phyloP scores from a whole-genome alignment of 2,888 invertebrate species.

The Cerceris rybyensis region DNA sequence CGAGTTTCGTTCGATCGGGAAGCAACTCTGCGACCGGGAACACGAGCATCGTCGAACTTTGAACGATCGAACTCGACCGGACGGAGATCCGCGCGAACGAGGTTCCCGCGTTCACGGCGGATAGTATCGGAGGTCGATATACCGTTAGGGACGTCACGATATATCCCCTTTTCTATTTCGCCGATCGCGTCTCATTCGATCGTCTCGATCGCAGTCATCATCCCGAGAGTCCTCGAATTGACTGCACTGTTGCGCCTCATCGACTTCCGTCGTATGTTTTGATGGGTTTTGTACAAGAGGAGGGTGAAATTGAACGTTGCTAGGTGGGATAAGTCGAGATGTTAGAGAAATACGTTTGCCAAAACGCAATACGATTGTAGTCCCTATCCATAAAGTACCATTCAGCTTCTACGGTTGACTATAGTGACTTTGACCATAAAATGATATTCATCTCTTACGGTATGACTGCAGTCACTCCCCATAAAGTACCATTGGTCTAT shows the following conservation, averaged over 20 bases:
- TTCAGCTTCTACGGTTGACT: too few relatives aligned
- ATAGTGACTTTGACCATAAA: too few relatives aligned
- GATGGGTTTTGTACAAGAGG: too few relatives aligned
- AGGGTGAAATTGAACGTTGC: too few relatives aligned
- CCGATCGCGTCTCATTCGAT: conserved; percentile 3
- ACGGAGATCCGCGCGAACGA: conserved; percentile 35
- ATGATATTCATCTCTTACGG: too few relatives aligned
- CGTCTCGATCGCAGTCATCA: background rate
- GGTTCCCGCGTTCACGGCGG: conserved; percentile 52
- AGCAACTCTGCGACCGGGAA: background rate
- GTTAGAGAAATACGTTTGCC: too few relatives aligned
- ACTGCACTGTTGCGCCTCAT: background rate
- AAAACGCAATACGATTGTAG: too few relatives aligned
- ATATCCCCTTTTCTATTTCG: conserved; percentile 50
- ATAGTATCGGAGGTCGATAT: conserved; percentile 69
- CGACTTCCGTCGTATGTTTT: too few relatives aligned
- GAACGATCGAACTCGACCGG: conserved; percentile 17
- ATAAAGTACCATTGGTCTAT: too few relatives aligned
- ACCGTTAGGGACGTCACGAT: conserved; percentile 64
- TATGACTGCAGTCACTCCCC: too few relatives aligned
- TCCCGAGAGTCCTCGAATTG: conserved; percentile 9
- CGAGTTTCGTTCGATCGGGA: background rate
- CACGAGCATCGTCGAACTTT: conserved; percentile 5
- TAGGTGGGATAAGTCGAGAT: too few relatives aligned
- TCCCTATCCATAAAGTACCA: too few relatives aligned